These are phyloP conservation scores for Sakesphorus luctuosus DNA, from an alignment of 2,113 vertebrate species.

Conservation along the genomic window DNA sequence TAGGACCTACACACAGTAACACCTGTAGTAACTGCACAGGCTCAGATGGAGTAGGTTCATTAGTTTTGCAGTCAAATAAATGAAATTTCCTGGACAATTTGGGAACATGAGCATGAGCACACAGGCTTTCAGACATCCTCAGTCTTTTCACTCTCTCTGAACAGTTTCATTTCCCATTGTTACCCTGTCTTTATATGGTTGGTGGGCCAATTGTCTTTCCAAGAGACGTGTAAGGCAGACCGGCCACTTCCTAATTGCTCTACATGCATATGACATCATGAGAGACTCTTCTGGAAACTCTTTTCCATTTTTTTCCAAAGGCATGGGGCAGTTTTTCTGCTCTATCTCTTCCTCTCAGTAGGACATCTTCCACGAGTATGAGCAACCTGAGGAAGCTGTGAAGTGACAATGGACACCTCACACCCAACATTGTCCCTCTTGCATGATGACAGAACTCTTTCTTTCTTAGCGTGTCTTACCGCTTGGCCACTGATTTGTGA, in stretches of 20 bases:
- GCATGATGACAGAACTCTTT: not conserved
- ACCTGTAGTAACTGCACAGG: not conserved
- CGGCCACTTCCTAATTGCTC: not conserved
- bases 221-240: not conserved
- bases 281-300: not conserved
- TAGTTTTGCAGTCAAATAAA: not conserved
- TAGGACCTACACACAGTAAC: not conserved
- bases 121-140: not conserved
- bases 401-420: not conserved
- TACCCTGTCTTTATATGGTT: not conserved
- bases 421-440: not conserved
- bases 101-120: accelerated
- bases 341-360: not conserved
- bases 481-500: not conserved
- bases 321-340: not conserved
- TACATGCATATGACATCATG: not conserved
- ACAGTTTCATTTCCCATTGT: not conserved
- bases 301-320: not conserved
- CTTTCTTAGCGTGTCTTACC: not conserved
- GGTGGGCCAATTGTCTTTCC: not conserved
- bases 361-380: not conserved
- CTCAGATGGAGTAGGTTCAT: not conserved
- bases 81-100: not conserved
- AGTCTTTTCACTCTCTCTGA: not conserved
- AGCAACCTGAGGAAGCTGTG: not conserved